Conservation (phyloP, 1,140 invertebrate species). For the Leptopilina boulardi region DNA sequence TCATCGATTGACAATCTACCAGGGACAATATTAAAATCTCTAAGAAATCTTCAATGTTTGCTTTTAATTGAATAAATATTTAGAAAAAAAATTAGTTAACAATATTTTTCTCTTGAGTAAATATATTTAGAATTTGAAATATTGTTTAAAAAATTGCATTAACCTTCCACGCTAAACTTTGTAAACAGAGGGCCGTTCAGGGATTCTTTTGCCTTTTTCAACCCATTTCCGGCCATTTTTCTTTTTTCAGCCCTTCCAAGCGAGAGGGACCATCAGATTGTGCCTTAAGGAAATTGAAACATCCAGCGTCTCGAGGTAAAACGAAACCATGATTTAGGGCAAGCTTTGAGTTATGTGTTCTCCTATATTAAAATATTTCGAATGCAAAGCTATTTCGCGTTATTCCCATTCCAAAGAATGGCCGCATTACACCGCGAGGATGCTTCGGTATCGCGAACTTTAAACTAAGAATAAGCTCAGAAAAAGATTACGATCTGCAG, state of each 20-base stretch:
- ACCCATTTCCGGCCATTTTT: slow-evolving; percentile 37
- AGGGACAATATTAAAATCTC: not conserved
- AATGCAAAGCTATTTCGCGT: slow-evolving; percentile 66
- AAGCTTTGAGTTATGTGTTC: slow-evolving; percentile 73
- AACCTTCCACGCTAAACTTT: not conserved
- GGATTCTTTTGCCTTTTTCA: slow-evolving; percentile 14
- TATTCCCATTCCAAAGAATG: slow-evolving; percentile 40
- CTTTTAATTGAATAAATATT: no score
- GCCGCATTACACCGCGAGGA: not conserved
- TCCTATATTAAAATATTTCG: slow-evolving; percentile 69
- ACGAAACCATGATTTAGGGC: slow-evolving; percentile 72
- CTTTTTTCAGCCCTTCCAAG: slow-evolving; percentile 51
- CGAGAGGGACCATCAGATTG: slow-evolving; percentile 70
- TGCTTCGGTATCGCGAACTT: slow-evolving; percentile 13
- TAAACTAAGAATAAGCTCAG: slow-evolving; percentile 14
- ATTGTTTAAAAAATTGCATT: not conserved
- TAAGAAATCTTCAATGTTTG: not conserved
- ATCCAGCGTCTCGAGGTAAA: slow-evolving; percentile 70
- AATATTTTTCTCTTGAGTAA: not conserved
- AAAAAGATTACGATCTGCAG: slow-evolving; percentile 12
- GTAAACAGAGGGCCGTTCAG: not conserved
- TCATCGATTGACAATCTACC: not conserved
- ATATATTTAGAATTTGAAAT: not conserved
- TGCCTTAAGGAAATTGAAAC: slow-evolving; percentile 75
- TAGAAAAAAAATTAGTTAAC: not conserved